Base-by-base conservation (phyloP, 1,140 invertebrate genomes). In the Drosophila ficusphila region DNA sequence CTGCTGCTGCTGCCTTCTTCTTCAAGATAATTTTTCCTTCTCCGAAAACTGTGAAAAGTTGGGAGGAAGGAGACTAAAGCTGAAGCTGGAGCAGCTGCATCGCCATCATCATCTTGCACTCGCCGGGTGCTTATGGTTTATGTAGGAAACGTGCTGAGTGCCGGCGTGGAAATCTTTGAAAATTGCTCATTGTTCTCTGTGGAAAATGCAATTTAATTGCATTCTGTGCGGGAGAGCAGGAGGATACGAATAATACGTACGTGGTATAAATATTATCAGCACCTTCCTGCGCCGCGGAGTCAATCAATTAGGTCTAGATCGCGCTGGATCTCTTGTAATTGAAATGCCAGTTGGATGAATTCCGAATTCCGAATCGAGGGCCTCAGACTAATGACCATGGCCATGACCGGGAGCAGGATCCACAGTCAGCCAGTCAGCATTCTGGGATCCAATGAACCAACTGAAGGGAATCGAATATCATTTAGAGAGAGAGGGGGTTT, bases 171-270 rank as follows among this genome's bases (percentile, higher is more conserved):
- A 75, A 75, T 70, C 58, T 81, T 65, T 49, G 53, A 38, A 79
- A 61, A 75, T 76, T 67, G 70, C 53, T 68, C 71, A 69, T 73
- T 81, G 79, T 79, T 85, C 57, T 60, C 53, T 67, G 71, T 76
- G 79, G 72, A 86, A 85, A 86, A 79, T 85, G 81, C 79, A 76
- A 86, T 85, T 86, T 73, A 86, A 85, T 79, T 64, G 76, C 70
- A 72, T 61, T 71, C 49, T 42, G 61, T 19, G 21, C 31, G 21
- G 46, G 34, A 8, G 18, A 21, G 48, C 29, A 12, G 18, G 42
- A 25, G 54, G 57, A 70, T 51, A 31, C 23, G 12, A 19, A 53
- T 53, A n/a, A n/a, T n/a, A n/a, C 53, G 67, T 51, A 82, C 75
- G 51, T 83, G 79, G 67, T 65, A 73, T 72, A 86, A 73, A 81